These are phyloP conservation scores for Drosophila hydei DNA, from an alignment of 1,140 invertebrate genomes.

Conservation along the genomic window DNA sequence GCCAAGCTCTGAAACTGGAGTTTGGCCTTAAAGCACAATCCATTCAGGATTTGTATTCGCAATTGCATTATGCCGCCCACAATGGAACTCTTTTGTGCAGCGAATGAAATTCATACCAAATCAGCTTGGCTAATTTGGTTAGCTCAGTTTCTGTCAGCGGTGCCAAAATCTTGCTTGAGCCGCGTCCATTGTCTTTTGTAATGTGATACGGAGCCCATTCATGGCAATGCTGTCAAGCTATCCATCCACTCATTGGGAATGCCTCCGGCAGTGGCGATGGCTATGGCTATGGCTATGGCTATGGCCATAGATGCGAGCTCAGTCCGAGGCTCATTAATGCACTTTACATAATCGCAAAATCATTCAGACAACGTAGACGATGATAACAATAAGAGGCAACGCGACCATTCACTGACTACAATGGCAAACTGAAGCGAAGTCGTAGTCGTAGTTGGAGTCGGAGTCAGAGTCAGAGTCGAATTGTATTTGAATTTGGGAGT, in stretches of 20 bases:
- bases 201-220: conserved; percentile 65
- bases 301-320: conserved; percentile 29
- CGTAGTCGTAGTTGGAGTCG: conserved; percentile 31
- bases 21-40: neutral
- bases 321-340: conserved; percentile 77
- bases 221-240: conserved; percentile 44
- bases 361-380: conserved; percentile 62
- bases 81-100: conserved; percentile 18
- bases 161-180: conserved; percentile 25
- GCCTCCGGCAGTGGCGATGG: conserved; percentile 11
- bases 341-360: conserved; percentile 80
- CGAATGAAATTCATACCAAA: conserved; percentile 48
- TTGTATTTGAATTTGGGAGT: conserved; percentile 16
- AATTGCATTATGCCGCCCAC: conserved; percentile 10
- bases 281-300: conserved; percentile 11
- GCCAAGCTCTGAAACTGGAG: too few species aligned
- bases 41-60: neutral
- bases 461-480: conserved; percentile 5
- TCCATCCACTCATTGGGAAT: conserved; percentile 48
- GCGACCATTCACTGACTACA: conserved; percentile 38
- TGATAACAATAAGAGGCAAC: conserved; percentile 36
- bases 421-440: conserved; percentile 29
- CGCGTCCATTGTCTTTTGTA: conserved; percentile 66
- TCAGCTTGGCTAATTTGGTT: conserved; percentile 43
- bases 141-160: conserved; percentile 19